A percentile compares a stretch with the other conserved stretches of the same genome.
Evolutionary conservation across 1,140 invertebrate genomes (phyloP).

Genomic region (Lepidotrigona ventralis): DNA sequence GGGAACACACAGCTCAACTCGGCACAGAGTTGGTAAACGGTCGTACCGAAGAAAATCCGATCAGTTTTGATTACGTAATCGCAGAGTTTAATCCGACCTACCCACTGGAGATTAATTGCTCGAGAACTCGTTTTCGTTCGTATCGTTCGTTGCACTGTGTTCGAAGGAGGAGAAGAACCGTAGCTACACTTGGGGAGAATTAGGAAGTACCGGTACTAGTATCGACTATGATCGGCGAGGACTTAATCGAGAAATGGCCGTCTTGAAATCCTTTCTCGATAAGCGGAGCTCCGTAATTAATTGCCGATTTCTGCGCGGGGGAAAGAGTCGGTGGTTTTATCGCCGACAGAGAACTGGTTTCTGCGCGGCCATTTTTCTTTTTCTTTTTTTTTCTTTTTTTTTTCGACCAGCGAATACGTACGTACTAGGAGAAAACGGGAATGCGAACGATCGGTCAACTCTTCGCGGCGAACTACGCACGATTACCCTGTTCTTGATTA

Average conservation of each 20-base stretch:
- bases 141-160: background rate
- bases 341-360: constrained; percentile 28
- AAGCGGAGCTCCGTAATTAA: constrained; percentile 5
- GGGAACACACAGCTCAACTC: background rate
- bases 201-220: constrained; percentile 8
- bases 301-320: constrained; percentile 9
- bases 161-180: background rate
- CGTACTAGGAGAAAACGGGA: constrained; percentile 6
- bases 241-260: background rate
- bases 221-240: background rate
- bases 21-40: no score
- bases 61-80: background rate
- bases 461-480: no score
- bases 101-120: background rate
- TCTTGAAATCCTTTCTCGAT: background rate
- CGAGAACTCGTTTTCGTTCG: background rate
- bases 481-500: constrained; percentile 30
- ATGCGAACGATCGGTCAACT: constrained; percentile 18
- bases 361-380: background rate
- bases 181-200: background rate
- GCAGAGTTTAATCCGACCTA: constrained; percentile 6
- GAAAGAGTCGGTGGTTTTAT: background rate
- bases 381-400: no score
- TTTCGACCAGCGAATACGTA: background rate
- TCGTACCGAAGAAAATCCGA: background rate